These are phyloP conservation scores for Lasioglossum figueresi DNA, from an alignment of 2,888 invertebrate species.

Conservation along the genomic window DNA sequence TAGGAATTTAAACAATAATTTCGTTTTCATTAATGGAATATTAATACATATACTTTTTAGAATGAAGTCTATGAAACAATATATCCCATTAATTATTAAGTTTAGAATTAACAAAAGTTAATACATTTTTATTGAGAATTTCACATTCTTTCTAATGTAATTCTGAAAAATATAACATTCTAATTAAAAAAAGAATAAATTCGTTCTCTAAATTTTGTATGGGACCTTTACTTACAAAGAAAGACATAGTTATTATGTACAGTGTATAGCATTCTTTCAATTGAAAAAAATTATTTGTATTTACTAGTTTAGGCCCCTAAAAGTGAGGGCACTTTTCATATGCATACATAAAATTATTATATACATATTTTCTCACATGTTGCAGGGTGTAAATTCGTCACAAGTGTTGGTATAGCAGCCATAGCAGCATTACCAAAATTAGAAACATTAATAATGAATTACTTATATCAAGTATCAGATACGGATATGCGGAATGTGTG, in stretches of 20 bases:
- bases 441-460: conserved; percentile 74
- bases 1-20: not conserved
- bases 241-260: not conserved
- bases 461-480: conserved; percentile 70
- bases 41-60: not conserved
- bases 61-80: not conserved
- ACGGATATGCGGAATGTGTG: conserved; percentile 70
- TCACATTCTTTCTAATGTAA: not conserved
- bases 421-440: conserved; percentile 74
- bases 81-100: too few species aligned
- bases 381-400: conserved; percentile 52
- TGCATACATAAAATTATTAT: not conserved
- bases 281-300: not conserved
- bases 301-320: not conserved
- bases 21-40: not conserved
- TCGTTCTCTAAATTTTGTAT: too few species aligned
- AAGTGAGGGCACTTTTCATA: not conserved
- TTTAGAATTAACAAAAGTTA: too few species aligned
- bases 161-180: not conserved
- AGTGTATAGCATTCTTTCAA: not conserved
- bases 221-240: not conserved
- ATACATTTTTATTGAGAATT: too few species aligned
- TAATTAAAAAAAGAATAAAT: not conserved
- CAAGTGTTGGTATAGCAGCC: conserved; percentile 60
- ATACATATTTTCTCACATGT: conserved; percentile 4